These are phyloP conservation scores for Lamproptera curius DNA, from an alignment of 2,888 invertebrate genomes.

Conservation along the genomic window DNA sequence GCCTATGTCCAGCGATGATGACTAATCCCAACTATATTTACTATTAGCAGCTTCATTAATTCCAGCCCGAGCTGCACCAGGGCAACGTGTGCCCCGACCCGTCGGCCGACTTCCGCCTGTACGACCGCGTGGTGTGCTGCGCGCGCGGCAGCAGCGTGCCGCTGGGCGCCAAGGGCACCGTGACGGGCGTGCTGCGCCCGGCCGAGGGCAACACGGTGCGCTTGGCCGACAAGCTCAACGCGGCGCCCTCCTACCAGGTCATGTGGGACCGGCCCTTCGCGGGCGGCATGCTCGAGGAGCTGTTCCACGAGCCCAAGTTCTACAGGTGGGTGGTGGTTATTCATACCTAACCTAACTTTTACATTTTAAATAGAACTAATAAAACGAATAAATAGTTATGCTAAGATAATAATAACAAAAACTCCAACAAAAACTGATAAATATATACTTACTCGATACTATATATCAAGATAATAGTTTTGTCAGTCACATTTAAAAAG, in stretches of 20 bases:
- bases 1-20: too few relatives aligned
- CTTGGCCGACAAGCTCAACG: slow-evolving; percentile 69
- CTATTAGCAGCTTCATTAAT: too few relatives aligned
- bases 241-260: slow-evolving; percentile 84
- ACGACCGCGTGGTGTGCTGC: slow-evolving; percentile 91
- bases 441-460: too few relatives aligned
- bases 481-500: too few relatives aligned
- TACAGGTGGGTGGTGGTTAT: slow-evolving; percentile 65
- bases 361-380: too few relatives aligned
- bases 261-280: slow-evolving; percentile 88
- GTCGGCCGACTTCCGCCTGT: slow-evolving; percentile 80
- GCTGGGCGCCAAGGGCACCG: slow-evolving; percentile 89
- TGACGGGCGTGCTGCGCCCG: slow-evolving; percentile 81
- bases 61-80: slow-evolving; percentile 70
- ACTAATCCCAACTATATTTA: too few relatives aligned
- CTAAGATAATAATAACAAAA: too few relatives aligned
- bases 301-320: slow-evolving; percentile 50
- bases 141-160: slow-evolving; percentile 87
- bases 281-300: slow-evolving; percentile 73
- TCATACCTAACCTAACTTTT: too few relatives aligned
- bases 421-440: too few relatives aligned
- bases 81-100: slow-evolving; percentile 83
- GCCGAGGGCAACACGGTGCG: slow-evolving; percentile 61
- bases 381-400: too few relatives aligned
- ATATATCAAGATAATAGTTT: too few relatives aligned